Percentiles rank a stretch among this genome's conserved stretches.
Evolutionary conservation across 2,113 vertebrate genomes (phyloP).

Genomic region (Danionella cerebrum): DNA sequence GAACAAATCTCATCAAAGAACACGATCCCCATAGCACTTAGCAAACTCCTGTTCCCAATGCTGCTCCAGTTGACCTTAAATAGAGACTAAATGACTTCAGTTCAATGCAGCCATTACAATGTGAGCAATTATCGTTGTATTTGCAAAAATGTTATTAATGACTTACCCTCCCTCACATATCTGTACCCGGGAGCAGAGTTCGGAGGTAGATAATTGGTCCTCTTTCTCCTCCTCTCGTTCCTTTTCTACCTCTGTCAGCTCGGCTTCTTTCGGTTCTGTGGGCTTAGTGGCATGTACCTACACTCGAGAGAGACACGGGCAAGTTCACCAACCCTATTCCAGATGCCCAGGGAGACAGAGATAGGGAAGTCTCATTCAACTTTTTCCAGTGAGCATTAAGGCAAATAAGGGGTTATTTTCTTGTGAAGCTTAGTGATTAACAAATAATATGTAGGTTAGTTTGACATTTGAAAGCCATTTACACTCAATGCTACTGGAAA

Average conservation of each 20-base stretch:
- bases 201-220: conserved; percentile 60
- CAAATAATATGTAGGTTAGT: no score
- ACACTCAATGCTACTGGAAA: no score
- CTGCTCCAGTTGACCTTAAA: no score
- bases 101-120: no score
- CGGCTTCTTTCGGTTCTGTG: conserved; percentile 30
- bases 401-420: no score
- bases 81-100: no score
- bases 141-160: background rate
- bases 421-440: no score
- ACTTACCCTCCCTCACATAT: conserved; percentile 85
- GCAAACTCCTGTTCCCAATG: no score
- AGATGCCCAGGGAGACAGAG: conserved; percentile 58
- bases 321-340: conserved; percentile 64
- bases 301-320: conserved; percentile 56
- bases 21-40: no score
- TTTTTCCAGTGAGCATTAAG: background rate
- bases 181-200: conserved; percentile 70
- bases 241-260: conserved; percentile 20
- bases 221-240: conserved; percentile 45
- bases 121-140: background rate
- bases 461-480: no score
- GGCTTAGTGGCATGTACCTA: conserved; percentile 51
- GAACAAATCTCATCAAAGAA: no score
- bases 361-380: conserved; percentile 53